Evolutionary conservation across 2,888 invertebrate genomes (phyloP).

Genomic region (Lasius platythorax): DNA sequence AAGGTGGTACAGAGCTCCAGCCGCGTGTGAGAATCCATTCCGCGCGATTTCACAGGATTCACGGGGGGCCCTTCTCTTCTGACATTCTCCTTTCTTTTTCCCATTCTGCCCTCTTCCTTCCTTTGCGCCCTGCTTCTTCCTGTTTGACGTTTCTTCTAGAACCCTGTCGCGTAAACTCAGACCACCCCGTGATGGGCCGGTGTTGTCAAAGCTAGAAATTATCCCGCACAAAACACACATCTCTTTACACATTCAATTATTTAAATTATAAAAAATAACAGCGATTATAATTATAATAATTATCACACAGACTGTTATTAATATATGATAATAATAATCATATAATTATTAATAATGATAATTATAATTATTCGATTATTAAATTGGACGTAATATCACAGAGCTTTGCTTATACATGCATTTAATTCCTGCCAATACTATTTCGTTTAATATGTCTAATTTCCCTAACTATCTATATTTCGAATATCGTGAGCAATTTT

Average conservation of each 20-base stretch:
- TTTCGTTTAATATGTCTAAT: background rate
- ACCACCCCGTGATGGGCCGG: background rate
- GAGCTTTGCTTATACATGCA: background rate
- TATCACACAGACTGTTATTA: background rate
- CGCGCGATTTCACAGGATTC: constrained; percentile 82
- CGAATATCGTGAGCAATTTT: constrained; percentile 17
- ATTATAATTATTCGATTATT: background rate
- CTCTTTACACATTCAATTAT: background rate
- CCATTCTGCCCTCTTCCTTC: background rate
- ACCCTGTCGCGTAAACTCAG: constrained; percentile 21
- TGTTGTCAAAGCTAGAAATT: constrained; percentile 8
- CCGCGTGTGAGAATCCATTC: constrained; percentile 85
- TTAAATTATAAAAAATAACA: background rate
- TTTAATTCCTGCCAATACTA: background rate
- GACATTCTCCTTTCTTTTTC: constrained; percentile 19
- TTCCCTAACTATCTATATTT: background rate
- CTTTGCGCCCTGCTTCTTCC: constrained; percentile 8
- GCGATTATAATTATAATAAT: background rate
- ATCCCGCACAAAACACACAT: too few species aligned
- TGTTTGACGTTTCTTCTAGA: constrained; percentile 16
- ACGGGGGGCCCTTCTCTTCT: constrained; percentile 59
- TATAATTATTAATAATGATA: background rate
- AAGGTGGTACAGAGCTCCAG: constrained; percentile 83
- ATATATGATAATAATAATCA: background rate
- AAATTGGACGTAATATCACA: background rate